These are phyloP conservation scores for Drosophila biarmipes DNA, from an alignment of 1,140 invertebrate genomes.

Conservation along the genomic window DNA sequence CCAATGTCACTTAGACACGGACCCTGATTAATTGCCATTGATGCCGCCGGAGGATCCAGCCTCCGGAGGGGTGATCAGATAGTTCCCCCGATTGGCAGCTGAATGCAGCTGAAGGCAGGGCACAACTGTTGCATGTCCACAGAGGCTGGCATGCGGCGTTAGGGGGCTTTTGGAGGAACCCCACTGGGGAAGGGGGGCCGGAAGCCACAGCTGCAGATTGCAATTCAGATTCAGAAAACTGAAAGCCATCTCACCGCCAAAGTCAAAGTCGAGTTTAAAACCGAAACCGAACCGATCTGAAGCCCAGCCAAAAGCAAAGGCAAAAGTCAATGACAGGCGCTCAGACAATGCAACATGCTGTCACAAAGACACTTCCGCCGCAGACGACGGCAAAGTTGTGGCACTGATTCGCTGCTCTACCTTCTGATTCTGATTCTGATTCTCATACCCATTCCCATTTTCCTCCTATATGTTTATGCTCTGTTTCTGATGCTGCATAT, in stretches of 20 bases:
- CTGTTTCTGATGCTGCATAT: conserved; percentile 46
- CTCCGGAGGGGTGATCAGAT: not conserved
- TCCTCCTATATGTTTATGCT: conserved; percentile 17
- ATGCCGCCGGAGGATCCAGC: conserved; percentile 1
- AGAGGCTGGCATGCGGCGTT: conserved; percentile 14
- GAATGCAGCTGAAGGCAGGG: conserved; percentile 5
- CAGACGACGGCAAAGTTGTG: conserved; percentile 73
- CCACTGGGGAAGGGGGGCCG: not conserved
- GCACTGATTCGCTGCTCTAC: conserved; percentile 28
- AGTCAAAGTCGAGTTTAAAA: conserved; percentile 5
- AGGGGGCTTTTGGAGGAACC: not conserved
- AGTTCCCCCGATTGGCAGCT: conserved; percentile 10
- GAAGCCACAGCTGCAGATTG: conserved; percentile 17
- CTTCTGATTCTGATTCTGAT: conserved; percentile 15
- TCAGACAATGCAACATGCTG: conserved; percentile 49
- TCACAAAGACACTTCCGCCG: conserved; percentile 57
- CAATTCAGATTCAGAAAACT: conserved; percentile 10
- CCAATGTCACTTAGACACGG: not conserved
- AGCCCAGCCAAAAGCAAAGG: not conserved
- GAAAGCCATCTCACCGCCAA: conserved; percentile 10
- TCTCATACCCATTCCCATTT: not conserved
- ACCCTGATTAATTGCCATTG: conserved; percentile 13
- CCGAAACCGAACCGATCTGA: not conserved
- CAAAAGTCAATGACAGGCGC: conserved; percentile 33
- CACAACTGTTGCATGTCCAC: conserved; percentile 28